phyloP scores from a whole-genome alignment of 2,113 vertebrate species.

The Ranitomeya variabilis region DNA sequence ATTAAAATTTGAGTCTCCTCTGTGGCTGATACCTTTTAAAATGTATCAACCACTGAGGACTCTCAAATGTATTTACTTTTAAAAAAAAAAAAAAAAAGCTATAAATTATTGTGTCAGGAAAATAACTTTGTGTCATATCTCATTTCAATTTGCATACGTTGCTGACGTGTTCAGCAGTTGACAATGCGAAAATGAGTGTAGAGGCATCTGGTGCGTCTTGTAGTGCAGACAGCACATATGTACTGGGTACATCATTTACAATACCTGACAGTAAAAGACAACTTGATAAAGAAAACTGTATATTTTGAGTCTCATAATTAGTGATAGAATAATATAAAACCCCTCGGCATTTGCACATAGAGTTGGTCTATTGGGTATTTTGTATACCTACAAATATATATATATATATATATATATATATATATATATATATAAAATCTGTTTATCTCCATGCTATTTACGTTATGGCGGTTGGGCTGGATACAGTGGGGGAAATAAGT shows the following conservation, averaged over 20 bases:
- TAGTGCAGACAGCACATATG: not conserved
- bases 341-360: not conserved
- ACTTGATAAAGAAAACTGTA: not conserved
- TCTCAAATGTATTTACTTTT: too few relatives aligned
- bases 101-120: not conserved
- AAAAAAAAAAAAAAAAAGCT: too few relatives aligned
- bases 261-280: not conserved
- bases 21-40: too few relatives aligned
- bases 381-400: not conserved
- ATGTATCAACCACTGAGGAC: too few relatives aligned
- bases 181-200: not conserved
- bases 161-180: not conserved
- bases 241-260: not conserved
- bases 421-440: too few relatives aligned
- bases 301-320: not conserved
- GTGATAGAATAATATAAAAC: not conserved
- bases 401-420: too few relatives aligned
- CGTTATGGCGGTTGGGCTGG: too few relatives aligned
- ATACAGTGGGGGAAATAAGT: too few relatives aligned
- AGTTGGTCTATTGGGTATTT: not conserved
- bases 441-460: too few relatives aligned
- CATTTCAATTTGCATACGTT: not conserved
- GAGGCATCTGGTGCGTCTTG: not conserved
- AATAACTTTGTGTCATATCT: not conserved
- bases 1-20: too few relatives aligned